These are phyloP conservation scores for Pseudopodoces humilis DNA, from an alignment of 2,113 vertebrate genomes.

Conservation along the genomic window DNA sequence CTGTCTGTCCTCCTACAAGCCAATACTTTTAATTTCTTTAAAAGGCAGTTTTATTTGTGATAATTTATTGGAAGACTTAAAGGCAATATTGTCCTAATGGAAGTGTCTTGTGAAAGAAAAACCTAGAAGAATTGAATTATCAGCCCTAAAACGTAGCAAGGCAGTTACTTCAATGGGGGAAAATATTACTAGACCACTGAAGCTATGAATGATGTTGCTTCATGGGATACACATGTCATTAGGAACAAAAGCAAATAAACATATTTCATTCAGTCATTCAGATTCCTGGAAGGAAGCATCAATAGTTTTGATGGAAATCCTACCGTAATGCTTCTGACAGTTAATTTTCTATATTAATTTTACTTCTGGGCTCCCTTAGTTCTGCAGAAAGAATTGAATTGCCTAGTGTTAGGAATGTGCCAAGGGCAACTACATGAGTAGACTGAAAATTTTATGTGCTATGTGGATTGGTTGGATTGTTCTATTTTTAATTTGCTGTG, in stretches of 20 bases:
- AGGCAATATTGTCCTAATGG: background rate
- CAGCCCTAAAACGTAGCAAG: background rate
- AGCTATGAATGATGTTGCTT: background rate
- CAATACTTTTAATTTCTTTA: constrained; percentile 23
- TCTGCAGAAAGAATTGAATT: background rate
- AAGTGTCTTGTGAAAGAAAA: background rate
- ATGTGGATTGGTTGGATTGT: background rate
- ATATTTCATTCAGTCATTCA: background rate
- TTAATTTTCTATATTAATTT: background rate
- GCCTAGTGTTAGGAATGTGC: background rate
- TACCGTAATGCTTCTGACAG: background rate
- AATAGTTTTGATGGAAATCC: background rate
- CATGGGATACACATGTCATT: background rate
- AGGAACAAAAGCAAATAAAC: background rate
- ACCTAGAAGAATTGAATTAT: constrained; percentile 16
- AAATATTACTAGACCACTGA: background rate
- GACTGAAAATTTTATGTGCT: background rate
- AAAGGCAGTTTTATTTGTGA: constrained; percentile 21
- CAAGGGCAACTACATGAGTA: background rate
- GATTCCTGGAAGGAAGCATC: background rate
- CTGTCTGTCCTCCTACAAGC: background rate
- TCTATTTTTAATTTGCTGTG: background rate
- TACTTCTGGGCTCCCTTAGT: background rate
- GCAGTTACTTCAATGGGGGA: background rate
- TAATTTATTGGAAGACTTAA: constrained; percentile 4